Conservation (phyloP, 2,113 vertebrate species). For the Andinoacara biseriatus region DNA sequence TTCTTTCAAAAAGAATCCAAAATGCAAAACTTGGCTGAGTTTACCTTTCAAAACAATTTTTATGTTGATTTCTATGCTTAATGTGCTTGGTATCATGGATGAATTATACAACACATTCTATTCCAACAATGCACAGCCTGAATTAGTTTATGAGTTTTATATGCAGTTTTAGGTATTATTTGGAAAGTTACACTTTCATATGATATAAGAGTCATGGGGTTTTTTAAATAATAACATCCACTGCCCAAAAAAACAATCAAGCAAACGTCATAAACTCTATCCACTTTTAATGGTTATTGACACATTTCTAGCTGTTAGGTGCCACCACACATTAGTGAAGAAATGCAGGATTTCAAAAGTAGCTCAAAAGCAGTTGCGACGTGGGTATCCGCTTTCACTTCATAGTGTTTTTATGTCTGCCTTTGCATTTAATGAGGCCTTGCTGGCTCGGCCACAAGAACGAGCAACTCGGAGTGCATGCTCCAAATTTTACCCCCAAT, state of each 20-base stretch:
- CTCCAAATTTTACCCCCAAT: constrained; percentile 30
- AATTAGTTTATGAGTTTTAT: background rate
- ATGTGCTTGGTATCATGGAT: background rate
- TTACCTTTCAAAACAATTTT: constrained; percentile 19
- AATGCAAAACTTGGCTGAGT: constrained; percentile 15
- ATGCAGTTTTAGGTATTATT: background rate
- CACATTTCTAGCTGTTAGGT: background rate
- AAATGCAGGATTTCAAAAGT: constrained; percentile 12
- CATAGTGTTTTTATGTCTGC: constrained; percentile 7
- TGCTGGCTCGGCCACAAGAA: constrained; percentile 40
- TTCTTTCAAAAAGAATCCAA: background rate
- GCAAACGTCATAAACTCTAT: background rate
- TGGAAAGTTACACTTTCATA: background rate
- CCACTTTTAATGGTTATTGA: background rate
- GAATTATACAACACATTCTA: background rate
- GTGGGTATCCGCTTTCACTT: constrained; percentile 10
- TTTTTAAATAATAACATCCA: constrained; percentile 1
- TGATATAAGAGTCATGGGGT: background rate
- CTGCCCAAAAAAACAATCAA: background rate
- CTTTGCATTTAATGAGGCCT: constrained; percentile 59
- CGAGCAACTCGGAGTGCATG: constrained; percentile 34
- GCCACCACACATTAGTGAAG: background rate
- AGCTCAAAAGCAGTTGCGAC: background rate
- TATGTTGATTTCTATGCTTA: background rate
- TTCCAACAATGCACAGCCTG: background rate